Evolutionary conservation across 2,888 invertebrate species (phyloP).

Genomic region (Scaptomyza reducta): DNA sequence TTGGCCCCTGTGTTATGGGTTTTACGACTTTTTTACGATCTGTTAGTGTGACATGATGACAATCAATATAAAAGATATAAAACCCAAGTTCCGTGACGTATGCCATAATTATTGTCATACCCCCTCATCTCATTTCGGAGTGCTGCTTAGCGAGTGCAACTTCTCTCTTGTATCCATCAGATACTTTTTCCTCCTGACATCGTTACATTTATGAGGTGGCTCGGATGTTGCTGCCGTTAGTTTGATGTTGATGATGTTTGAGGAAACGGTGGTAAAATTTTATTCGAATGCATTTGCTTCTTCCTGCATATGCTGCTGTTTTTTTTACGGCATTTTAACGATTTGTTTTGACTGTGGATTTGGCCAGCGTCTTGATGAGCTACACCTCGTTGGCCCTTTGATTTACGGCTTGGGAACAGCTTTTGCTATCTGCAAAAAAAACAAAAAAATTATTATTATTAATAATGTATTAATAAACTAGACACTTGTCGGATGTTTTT

Average conservation of each 20-base stretch:
- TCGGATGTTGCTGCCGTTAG: slow-evolving; percentile 71
- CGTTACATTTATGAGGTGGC: slow-evolving; percentile 81
- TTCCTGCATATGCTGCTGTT: slow-evolving; percentile 53
- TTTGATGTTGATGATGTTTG: slow-evolving; percentile 62
- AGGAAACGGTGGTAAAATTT: slow-evolving; percentile 79
- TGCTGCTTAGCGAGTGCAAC: slow-evolving; percentile 11
- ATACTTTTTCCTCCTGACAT: slow-evolving; percentile 45
- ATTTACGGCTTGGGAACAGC: slow-evolving; percentile 42
- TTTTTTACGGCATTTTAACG: slow-evolving; percentile 81
- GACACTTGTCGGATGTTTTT: neutral
- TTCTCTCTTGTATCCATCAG: slow-evolving; percentile 56
- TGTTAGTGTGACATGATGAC: slow-evolving; percentile 81
- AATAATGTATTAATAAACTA: slow-evolving; percentile 33
- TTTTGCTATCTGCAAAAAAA: slow-evolving; percentile 35
- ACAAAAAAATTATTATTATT: no score
- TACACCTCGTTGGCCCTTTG: slow-evolving; percentile 53
- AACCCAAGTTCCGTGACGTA: slow-evolving; percentile 77
- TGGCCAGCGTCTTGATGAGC: slow-evolving; percentile 55
- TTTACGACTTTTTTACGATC: slow-evolving; percentile 84
- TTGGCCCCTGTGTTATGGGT: slow-evolving; percentile 37
- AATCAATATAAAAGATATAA: slow-evolving; percentile 81
- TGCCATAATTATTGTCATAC: slow-evolving; percentile 79
- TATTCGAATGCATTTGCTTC: slow-evolving; percentile 70
- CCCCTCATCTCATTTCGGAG: slow-evolving; percentile 16
- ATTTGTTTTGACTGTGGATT: slow-evolving; percentile 81